Percentiles rank a stretch among this genome's conserved stretches.
phyloP scores from a whole-genome alignment of 2,888 invertebrate species.

The Stenolophus ochropezus region DNA sequence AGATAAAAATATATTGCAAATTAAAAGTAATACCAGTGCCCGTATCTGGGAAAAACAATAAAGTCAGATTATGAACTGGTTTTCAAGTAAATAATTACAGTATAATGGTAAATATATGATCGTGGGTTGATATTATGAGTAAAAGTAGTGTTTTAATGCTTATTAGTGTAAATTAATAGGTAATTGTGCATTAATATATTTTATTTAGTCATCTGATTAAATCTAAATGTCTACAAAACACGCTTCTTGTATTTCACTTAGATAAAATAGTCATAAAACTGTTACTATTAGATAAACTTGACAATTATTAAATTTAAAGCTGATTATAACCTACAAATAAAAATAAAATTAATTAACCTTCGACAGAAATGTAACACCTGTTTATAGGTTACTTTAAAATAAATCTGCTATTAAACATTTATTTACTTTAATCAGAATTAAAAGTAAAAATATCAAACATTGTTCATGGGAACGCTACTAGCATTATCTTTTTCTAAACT shows the following conservation, averaged over 20 bases:
- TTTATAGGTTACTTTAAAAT: background rate
- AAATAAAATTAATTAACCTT: conserved; percentile 26
- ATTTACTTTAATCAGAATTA: conserved; percentile 34
- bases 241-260: conserved; percentile 17
- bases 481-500: conserved; percentile 16
- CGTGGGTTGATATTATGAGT: conserved; percentile 17
- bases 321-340: conserved; percentile 10
- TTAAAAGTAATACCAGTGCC: background rate
- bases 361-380: conserved; percentile 11
- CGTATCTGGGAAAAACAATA: background rate
- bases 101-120: conserved; percentile 10
- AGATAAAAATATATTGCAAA: conserved; percentile 30
- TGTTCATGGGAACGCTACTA: conserved; percentile 34
- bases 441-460: conserved; percentile 41
- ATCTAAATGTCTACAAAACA: conserved; percentile 44
- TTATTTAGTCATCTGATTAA: conserved; percentile 31
- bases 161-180: conserved; percentile 47
- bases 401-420: conserved; percentile 22
- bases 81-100: conserved; percentile 17
- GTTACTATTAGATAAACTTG: conserved; percentile 21
- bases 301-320: conserved; percentile 20
- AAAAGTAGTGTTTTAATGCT: conserved; percentile 18
- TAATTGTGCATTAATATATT: conserved; percentile 31
- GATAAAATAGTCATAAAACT: conserved; percentile 34
- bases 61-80: conserved; percentile 3